Evolutionary conservation across 1,140 invertebrate genomes (phyloP).

Genomic region (Rhopalosiphum padi): DNA sequence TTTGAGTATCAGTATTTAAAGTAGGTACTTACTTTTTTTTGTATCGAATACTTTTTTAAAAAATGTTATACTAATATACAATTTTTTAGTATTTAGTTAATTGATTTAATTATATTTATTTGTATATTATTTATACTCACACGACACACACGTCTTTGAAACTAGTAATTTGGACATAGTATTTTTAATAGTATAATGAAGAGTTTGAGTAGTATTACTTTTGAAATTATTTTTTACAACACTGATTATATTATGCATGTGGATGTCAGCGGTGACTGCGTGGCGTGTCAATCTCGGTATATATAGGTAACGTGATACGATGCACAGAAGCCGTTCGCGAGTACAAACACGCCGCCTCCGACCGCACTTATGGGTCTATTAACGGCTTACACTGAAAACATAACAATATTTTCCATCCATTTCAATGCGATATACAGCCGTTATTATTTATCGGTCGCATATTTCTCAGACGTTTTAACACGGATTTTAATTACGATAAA

Average conservation of each 20-base stretch:
- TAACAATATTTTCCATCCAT: constrained; percentile 8
- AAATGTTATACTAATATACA: no score
- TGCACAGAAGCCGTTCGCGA: not conserved
- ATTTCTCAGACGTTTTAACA: constrained; percentile 33
- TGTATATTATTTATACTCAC: no score
- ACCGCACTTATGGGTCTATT: constrained; percentile 27
- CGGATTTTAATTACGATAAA: constrained; percentile 36
- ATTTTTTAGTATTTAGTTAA: not conserved
- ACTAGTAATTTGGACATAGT: not conserved
- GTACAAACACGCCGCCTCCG: not conserved
- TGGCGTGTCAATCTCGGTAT: not conserved
- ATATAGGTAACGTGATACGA: constrained; percentile 23
- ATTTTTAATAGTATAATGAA: not conserved
- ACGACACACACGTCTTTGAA: no score
- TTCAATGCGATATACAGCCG: not conserved
- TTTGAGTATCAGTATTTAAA: not conserved
- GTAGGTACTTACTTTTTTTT: not conserved
- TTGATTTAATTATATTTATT: no score
- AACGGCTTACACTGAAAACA: not conserved
- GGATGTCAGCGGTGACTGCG: not conserved
- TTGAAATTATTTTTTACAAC: not conserved
- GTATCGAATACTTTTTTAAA: no score
- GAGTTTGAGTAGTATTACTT: not conserved
- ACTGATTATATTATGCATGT: not conserved
- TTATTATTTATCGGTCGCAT: constrained; percentile 12